These are phyloP conservation scores for Macrosoma leucophasiata DNA, from an alignment of 2,888 invertebrate species.

Conservation along the genomic window DNA sequence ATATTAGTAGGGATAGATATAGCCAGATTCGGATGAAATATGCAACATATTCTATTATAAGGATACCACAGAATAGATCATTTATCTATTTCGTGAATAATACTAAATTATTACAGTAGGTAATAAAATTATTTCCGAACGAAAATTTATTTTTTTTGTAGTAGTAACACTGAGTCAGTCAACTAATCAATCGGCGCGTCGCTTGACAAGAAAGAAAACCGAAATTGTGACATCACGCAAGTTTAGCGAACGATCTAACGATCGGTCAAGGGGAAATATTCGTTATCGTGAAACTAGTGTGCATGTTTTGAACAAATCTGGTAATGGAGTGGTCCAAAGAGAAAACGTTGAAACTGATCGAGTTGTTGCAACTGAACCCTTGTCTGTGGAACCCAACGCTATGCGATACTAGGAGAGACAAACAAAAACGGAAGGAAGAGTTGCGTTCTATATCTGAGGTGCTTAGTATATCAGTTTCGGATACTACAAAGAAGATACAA, in stretches of 20 bases:
- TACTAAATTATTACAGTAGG: too few species aligned
- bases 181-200: slow-evolving; percentile 27
- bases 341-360: slow-evolving; percentile 62
- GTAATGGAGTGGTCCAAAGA: slow-evolving; percentile 70
- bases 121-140: too few species aligned
- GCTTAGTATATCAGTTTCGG: slow-evolving; percentile 54
- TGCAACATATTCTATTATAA: too few species aligned
- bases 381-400: slow-evolving; percentile 61
- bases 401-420: slow-evolving; percentile 58
- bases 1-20: too few species aligned
- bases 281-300: slow-evolving; percentile 32
- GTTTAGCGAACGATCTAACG: slow-evolving; percentile 40
- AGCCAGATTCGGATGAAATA: too few species aligned
- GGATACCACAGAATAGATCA: too few species aligned
- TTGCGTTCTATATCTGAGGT: slow-evolving; percentile 54
- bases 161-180: slow-evolving; percentile 26
- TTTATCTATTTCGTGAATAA: too few species aligned
- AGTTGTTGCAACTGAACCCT: slow-evolving; percentile 59
- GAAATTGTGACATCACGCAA: too few species aligned
- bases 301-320: slow-evolving; percentile 32
- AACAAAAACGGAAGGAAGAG: slow-evolving; percentile 64
- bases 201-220: slow-evolving; percentile 11
- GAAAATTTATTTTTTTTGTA: too few species aligned
- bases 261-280: slow-evolving; percentile 36
- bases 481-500: slow-evolving; percentile 77